Evolutionary conservation across 2,113 vertebrate species (phyloP), one percentile per base, ranked within the genome.

Genomic region (Dascyllus trimaculatus): DNA sequence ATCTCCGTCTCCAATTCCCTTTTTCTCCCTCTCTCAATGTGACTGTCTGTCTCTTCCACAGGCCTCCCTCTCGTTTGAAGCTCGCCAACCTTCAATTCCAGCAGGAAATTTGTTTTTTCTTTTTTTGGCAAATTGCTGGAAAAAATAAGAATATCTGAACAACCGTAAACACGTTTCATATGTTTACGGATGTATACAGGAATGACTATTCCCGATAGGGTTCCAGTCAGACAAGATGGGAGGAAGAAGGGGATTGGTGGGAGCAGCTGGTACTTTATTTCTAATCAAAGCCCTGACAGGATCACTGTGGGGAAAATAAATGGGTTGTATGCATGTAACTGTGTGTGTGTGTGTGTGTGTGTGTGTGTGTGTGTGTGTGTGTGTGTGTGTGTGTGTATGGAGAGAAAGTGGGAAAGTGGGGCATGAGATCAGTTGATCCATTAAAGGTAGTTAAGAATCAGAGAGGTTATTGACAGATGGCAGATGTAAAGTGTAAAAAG

Each of bases 1-100:
- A 92, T 93, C 90, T 91, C 90, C 78, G 75, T 90, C 92, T 90
- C 76, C 91, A 92, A 93, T 93, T 93, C 91, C 92, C 81, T 64
- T 88, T 64, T 78, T 82, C 88, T 87, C 84, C 67, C 83, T 63
- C 84, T 85, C 82, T 91, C 89, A 85, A 82, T 93, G 65, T 79
- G 81, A 85, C 86, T 46, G 78, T 85, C 87, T 92, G 88, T 90
- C 87, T 82, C 78, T 77, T 82, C 70, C 43, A 60, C 53, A 49
- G 66, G 69, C 74, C 71, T 71, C 76, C 59, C 21, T 60, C 64
- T 68, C 43, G 49, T 49, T 22, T 68, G 72, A 85, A 25, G 60
- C 85, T 84, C 65, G 62, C 10, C 18, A 25, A 54, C 75, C 46
- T 61, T 77, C 80, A 83, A 68, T 89, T 89, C 87, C 32, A 17